Base-by-base conservation (phyloP, 2,797 vertebrate genomes). In the Loriculus beryllinus region DNA sequence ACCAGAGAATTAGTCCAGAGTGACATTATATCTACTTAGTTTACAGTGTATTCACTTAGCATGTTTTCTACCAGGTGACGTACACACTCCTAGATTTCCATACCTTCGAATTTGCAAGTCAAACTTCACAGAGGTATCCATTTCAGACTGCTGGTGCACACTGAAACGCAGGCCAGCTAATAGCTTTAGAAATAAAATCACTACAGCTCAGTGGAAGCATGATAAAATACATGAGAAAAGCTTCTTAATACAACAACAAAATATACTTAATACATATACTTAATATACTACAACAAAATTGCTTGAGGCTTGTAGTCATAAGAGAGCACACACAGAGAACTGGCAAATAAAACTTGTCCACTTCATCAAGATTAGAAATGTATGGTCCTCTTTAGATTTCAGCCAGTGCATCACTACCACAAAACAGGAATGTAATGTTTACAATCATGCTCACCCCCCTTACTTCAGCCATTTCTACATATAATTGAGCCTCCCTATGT, bases 31-130 rank as follows among this genome's bases (percentile, higher is more conserved):
- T 25, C 7, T 40, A n/a, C 42, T 59, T 9, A 5, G 33, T 19
- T 54, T 19, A 9, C 28, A 72, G 39, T 7, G 17, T 28, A 0
- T 62, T 52, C 47, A 25, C 25, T 47, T 42, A 4, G 12, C n/a
- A 6, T 10, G 4, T 15, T 37, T 22, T 48, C 25, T 43, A 19
- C 39, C 45, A 33, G 47, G 14, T 33, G 35, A 65, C 7, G 13
- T 18, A 6, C 18, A 23, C 1, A 9, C 23, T n/a, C 29, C 42
- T 7, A 35, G 47, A 42, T 72, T 79, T 86, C 68, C 82, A 3
- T 97, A 99, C 99, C 99, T 99, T 95, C 98, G 98, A 19, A 99
- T 99, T 74, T 99, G 98, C 80, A 99, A 95, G 84, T 99, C 98
- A 76, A 99, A 99, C 97, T 98, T 98, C 74, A 99, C 99, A 1